Base-by-base conservation (phyloP, 2,888 invertebrate genomes). In the Sabellastarte sp. region DNA sequence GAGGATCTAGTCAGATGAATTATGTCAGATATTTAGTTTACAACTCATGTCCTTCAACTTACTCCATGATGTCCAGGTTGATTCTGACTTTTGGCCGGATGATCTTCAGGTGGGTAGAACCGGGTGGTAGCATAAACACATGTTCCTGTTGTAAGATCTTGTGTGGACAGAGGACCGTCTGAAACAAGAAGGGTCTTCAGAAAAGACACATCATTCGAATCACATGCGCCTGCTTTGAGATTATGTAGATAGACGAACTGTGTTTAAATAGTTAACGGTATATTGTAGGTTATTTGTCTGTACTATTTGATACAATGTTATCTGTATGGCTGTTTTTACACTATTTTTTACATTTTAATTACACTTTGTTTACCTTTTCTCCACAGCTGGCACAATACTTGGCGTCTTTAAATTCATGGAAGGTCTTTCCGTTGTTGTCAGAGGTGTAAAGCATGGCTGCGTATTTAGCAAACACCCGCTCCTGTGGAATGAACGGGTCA, bases 101-200 rank as follows among this genome's bases (percentile, higher is more conserved):
- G 15, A 82, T 73, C 63, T 80, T 80, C 64, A 82, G 67, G 66
- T 82, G 82, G 10, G 80, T 78, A 60, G 76, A 76, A 64, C 76
- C 74, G 55, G 74, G 73, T 10, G 82, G 81, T 24, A 82, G 59
- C 0, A 73, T 68, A 50, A 80, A 77, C 2, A 80, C 73, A 56
- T 74, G 77, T n/a, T 81, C 80, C 59, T 71, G 64, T 2, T 76
- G 74, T n/a, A 77, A 73, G 10, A 81, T 66, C 67, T 81, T 81
- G 73, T 82, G 82, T 2, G 82, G 81, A 63, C 82, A 82, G 4
- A 81, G 72, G 4, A 80, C 77, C 32, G 82, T 81, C 82, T 82
- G 74, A 31, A 41, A 41, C 10, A 10, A 41, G 20, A 10, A 41
- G 20, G 10, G 10, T 41, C 41, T 41, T 41, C 41, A 41, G 41